Evolutionary conservation across 35 echinoderm and acorn worm species (phyloP).

Genomic region (Hemicentrotus pulcherrimus): DNA sequence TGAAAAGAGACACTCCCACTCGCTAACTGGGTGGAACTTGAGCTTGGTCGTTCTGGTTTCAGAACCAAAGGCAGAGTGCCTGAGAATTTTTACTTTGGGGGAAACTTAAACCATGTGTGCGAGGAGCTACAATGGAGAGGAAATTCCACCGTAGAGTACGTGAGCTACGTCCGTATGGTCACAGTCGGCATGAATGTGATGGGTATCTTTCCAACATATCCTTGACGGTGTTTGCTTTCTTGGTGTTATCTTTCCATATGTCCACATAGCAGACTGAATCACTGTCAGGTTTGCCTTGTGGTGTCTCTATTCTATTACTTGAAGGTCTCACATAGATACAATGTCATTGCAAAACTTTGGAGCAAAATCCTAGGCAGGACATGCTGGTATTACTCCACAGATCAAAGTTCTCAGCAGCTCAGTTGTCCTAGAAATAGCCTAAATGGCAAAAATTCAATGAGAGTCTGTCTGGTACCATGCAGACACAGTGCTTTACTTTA

Average conservation of each 20-base stretch:
- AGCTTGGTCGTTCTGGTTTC: slow-evolving; percentile 9
- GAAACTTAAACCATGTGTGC: slow-evolving; percentile 3
- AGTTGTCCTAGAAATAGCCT: neutral
- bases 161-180: neutral
- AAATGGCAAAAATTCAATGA: neutral
- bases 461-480: neutral
- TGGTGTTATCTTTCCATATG: neutral
- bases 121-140: neutral
- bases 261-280: neutral
- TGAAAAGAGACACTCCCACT: neutral
- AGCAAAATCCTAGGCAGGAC: neutral
- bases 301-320: neutral
- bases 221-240: neutral
- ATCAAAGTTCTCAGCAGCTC: neutral
- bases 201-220: neutral
- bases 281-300: neutral
- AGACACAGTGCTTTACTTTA: neutral
- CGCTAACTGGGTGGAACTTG: neutral
- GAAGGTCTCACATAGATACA: neutral
- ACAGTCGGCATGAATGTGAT: neutral
- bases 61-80: neutral
- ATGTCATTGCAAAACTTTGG: neutral
- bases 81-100: slow-evolving; percentile 11
- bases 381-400: neutral
- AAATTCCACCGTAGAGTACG: neutral